Evolutionary conservation across 2,113 vertebrate genomes (phyloP).

Genomic region (Malaclemys terrapin): DNA sequence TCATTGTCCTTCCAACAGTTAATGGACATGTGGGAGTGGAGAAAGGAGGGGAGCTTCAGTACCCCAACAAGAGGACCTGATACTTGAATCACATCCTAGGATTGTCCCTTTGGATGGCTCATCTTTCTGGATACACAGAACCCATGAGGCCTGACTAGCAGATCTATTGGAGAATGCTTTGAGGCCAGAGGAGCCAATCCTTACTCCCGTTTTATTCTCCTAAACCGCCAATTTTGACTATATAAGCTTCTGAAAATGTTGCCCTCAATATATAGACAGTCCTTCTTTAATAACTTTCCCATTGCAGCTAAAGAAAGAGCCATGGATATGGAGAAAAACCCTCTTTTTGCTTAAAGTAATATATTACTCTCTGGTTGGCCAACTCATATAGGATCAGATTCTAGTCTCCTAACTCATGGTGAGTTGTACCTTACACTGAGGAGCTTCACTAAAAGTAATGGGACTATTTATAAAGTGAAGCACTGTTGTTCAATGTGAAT

Average conservation of each 20-base stretch:
- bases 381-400: background rate
- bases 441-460: background rate
- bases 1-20: background rate
- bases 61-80: background rate
- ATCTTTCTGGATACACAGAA: too few relatives aligned
- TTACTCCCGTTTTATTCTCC: background rate
- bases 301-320: background rate
- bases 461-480: background rate
- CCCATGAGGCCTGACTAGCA: too few relatives aligned
- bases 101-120: too few relatives aligned
- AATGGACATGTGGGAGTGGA: background rate
- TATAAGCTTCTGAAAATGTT: background rate
- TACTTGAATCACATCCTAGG: background rate
- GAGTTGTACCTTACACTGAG: background rate
- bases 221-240: background rate
- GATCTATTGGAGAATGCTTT: background rate
- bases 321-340: background rate
- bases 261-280: background rate
- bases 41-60: background rate
- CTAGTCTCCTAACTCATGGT: background rate
- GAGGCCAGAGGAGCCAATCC: background rate
- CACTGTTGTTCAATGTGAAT: background rate
- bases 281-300: background rate
- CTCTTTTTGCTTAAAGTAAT: too few relatives aligned
- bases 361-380: background rate